Evolutionary conservation across 2,888 invertebrate genomes (phyloP), one percentile per base, ranked within the genome.

Genomic region (Drepana falcataria): DNA sequence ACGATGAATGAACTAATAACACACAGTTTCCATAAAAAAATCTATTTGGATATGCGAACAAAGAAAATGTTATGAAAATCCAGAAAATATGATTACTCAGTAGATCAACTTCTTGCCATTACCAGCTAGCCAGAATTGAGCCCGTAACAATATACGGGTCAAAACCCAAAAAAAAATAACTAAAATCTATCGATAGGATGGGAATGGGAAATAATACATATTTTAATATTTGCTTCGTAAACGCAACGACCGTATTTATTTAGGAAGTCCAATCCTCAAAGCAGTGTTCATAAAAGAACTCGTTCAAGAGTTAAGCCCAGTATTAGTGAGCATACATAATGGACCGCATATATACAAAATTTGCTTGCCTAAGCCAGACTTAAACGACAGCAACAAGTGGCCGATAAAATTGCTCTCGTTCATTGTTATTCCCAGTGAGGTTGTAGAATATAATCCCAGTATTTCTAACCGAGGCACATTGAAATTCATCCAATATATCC

Each of bases 301-400:
- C 55, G 56, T 57, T 53, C 59, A 56, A 63, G 65, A 59, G 57
- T 65, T 53, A 57, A 51, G 62, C 65, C 65, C 66, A 64, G 53
- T 62, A 65, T 66, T 61, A 66, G 66, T 66, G 63, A 57, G 59
- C 52, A 53, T 44, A 44, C 9, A 9, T 44, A 9, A 3, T 9
- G 44, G 44, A 40, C 6, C 40, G 44, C 59, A 57, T 55, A 59
- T 59, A 58, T 61, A 68, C 62, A 65, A 64, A 63, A 66, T 68
- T 68, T 61, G 59, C 52, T 57, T 60, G 59, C 56, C 63, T 57
- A 61, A 65, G 63, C 57, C 51, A 65, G 60, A 59, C 65, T 66
- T 63, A 59, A 63, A 61, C 64, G 63, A 55, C 59, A 65, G 73
- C 77, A 77, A 77, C 77, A 77, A 77, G 77, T 77, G 75, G 64